Evolutionary conservation across 2,888 invertebrate species (phyloP).

Genomic region (Chloromyia formosa): DNA sequence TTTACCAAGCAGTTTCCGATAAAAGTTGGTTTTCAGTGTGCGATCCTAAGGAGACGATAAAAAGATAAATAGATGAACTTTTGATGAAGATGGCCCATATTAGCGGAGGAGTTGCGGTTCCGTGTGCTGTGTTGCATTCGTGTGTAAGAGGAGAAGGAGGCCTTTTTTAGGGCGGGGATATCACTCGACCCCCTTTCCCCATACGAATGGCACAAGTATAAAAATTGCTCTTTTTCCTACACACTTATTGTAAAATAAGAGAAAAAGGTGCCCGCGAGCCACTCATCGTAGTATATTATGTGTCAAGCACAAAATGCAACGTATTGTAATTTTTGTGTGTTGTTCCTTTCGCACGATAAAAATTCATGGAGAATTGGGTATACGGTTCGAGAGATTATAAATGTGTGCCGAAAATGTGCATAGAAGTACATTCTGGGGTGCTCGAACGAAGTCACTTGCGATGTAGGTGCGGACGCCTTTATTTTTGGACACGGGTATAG

Average conservation of each 20-base stretch:
- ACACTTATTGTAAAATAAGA: conserved; percentile 31
- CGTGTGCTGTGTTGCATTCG: background rate
- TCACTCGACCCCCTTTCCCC: conserved; percentile 1
- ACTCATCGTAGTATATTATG: background rate
- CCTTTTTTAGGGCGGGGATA: too few relatives aligned
- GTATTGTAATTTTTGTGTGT: conserved; percentile 41
- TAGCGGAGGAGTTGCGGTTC: background rate
- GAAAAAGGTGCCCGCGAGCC: too few relatives aligned
- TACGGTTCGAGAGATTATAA: background rate
- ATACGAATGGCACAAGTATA: conserved; percentile 30
- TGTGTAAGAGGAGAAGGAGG: background rate
- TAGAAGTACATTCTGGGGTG: background rate
- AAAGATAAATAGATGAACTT: background rate
- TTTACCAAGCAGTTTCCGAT: too few relatives aligned
- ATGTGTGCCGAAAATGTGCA: conserved; percentile 5
- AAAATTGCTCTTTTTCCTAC: conserved; percentile 40
- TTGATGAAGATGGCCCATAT: background rate
- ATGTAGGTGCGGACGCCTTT: background rate
- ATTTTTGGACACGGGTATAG: too few relatives aligned
- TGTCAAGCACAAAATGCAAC: conserved; percentile 34
- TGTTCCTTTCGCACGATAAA: conserved; percentile 29
- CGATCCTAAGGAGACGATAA: too few relatives aligned
- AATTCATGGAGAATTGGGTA: too few relatives aligned
- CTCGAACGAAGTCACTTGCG: background rate
- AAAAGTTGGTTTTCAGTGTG: too few relatives aligned